phyloP scores from a whole-genome alignment of 2,113 vertebrate genomes.

The Nerophis lumbriciformis region DNA sequence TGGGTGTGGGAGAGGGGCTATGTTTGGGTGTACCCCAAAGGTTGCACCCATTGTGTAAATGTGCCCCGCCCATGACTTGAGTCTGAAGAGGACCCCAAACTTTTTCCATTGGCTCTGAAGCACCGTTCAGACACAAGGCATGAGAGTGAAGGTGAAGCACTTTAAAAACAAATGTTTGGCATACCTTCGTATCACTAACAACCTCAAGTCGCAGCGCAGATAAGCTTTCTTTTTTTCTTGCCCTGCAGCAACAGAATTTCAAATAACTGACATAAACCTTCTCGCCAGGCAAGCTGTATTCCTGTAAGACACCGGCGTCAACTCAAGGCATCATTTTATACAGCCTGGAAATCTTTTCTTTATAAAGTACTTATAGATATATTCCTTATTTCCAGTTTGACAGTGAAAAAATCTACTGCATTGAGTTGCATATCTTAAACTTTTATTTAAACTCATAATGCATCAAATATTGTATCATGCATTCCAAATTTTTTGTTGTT shows the following conservation, averaged over 20 bases:
- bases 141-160: background rate
- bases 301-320: background rate
- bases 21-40: too few species aligned
- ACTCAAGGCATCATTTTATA: background rate
- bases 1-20: conserved; percentile 25
- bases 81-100: background rate
- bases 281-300: background rate
- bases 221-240: conserved; percentile 6
- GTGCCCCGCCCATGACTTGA: background rate
- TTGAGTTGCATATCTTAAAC: too few species aligned
- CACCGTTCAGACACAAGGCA: background rate
- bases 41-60: background rate
- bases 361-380: too few species aligned
- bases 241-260: background rate
- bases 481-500: too few species aligned
- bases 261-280: background rate
- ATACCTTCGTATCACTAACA: conserved; percentile 33
- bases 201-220: conserved; percentile 18
- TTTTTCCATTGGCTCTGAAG: background rate
- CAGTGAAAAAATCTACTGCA: too few species aligned
- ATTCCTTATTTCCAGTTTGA: too few species aligned
- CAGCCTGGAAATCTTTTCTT: too few species aligned
- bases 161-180: conserved; percentile 20
- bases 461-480: too few species aligned
- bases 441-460: too few species aligned